phyloP scores from a whole-genome alignment of 2,113 vertebrate species.

The Nerophis lumbriciformis region DNA sequence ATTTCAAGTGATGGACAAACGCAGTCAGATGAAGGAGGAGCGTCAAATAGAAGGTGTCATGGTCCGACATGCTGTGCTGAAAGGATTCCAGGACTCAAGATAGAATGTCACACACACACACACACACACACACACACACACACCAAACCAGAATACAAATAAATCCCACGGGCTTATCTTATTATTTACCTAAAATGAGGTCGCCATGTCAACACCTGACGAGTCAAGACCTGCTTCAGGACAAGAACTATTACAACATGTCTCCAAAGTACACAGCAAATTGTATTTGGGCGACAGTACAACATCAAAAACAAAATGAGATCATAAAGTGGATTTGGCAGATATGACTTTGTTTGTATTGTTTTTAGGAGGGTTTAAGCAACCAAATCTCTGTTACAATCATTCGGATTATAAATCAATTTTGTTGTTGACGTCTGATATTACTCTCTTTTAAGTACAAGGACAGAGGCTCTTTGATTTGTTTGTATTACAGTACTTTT shows the following conservation, averaged over 20 bases:
- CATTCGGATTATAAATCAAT: slow-evolving; percentile 12
- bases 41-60: slow-evolving; percentile 23
- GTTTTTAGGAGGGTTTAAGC: slow-evolving; percentile 34
- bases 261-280: slow-evolving; percentile 28
- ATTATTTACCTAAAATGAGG: slow-evolving; percentile 3
- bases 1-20: slow-evolving; percentile 21
- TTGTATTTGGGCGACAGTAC: slow-evolving; percentile 29
- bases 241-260: slow-evolving; percentile 17
- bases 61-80: slow-evolving; percentile 29
- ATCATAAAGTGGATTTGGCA: slow-evolving; percentile 11
- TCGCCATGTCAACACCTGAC: slow-evolving; percentile 20
- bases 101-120: slow-evolving; percentile 46
- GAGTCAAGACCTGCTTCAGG: slow-evolving; percentile 15
- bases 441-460: too few relatives aligned
- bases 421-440: background rate
- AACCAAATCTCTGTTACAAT: slow-evolving; percentile 18
- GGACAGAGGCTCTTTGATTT: background rate
- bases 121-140: slow-evolving; percentile 10
- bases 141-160: slow-evolving; percentile 16
- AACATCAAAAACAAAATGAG: slow-evolving; percentile 37
- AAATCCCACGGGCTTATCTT: background rate
- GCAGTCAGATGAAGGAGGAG: slow-evolving; percentile 20
- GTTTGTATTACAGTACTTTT: background rate
- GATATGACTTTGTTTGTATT: slow-evolving; percentile 3
- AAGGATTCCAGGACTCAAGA: slow-evolving; percentile 36